These are phyloP conservation scores for Panzeria rudis DNA, from an alignment of 2,888 invertebrate species.

Conservation along the genomic window DNA sequence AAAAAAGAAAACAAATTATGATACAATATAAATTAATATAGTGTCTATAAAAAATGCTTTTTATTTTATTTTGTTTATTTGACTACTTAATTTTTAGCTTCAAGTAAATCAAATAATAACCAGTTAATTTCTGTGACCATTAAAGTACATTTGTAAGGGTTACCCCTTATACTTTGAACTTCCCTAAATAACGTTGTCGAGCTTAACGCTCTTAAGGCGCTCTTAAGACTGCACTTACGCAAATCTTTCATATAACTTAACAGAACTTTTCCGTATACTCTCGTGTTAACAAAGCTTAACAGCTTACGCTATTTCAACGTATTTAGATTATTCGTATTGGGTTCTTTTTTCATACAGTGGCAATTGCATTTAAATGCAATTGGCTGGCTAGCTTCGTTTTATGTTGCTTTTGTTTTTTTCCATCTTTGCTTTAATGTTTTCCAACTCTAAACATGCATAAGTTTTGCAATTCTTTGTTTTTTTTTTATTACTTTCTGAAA, in stretches of 20 bases:
- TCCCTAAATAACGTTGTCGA: no score
- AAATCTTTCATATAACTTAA: neutral
- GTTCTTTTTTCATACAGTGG: conserved; percentile 51
- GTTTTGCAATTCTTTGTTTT: conserved; percentile 46
- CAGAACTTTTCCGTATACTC: neutral
- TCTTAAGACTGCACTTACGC: no score
- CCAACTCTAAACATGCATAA: conserved; percentile 58
- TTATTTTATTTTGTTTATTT: no score
- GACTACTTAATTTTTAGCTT: no score
- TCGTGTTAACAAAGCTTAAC: conserved; percentile 17
- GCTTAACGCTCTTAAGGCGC: no score
- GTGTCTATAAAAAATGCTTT: no score
- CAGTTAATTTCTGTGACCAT: no score
- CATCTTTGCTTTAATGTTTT: conserved; percentile 14
- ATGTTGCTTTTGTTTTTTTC: conserved; percentile 11
- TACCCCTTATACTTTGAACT: no score
- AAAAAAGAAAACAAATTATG: no score
- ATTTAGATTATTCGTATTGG: conserved; percentile 63
- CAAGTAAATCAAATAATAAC: no score
- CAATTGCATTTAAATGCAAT: conserved; percentile 73
- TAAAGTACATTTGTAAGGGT: no score
- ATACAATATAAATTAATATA: no score
- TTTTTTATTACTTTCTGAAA: conserved; percentile 44
- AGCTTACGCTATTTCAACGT: conserved; percentile 22
- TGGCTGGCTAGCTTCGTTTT: conserved; percentile 56